Conservation (phyloP, 1,140 invertebrate genomes). For the Oreohelix idahoensis region DNA sequence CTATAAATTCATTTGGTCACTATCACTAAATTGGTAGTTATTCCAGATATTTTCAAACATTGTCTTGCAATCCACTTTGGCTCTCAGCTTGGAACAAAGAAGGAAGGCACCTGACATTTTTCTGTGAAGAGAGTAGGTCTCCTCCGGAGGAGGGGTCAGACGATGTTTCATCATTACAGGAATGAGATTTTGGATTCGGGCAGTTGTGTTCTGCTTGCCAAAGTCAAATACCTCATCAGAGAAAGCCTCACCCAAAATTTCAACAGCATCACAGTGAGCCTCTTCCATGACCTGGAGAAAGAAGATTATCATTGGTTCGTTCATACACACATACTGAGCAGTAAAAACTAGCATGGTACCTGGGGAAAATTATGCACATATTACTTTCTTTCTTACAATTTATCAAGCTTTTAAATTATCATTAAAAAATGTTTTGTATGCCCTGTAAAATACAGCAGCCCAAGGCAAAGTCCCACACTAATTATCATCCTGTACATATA, state of each 20-base stretch:
- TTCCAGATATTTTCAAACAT: constrained; percentile 81
- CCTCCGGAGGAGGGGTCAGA: constrained; percentile 96
- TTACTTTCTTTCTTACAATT: no score
- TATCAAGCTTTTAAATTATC: no score
- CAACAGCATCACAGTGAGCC: constrained; percentile 94
- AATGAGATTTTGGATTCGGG: constrained; percentile 86
- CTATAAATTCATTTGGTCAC: constrained; percentile 16
- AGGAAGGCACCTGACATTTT: constrained; percentile 98
- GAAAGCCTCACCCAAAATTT: constrained; percentile 96
- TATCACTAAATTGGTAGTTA: constrained; percentile 58
- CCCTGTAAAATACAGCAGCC: no score
- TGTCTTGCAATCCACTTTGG: constrained; percentile 87
- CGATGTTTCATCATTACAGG: constrained; percentile 95
- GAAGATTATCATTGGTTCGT: not conserved
- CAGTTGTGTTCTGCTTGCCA: constrained; percentile 85
- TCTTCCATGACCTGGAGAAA: constrained; percentile 86
- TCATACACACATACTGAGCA: no score
- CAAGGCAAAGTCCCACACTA: no score
- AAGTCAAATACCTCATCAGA: constrained; percentile 88
- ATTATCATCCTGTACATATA: no score
- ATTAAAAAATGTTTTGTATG: no score
- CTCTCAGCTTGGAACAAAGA: constrained; percentile 91
- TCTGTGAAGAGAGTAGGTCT: constrained; percentile 97
- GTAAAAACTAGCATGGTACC: no score
- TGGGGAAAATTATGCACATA: no score